Evolutionary conservation across 2,113 vertebrate species (phyloP).

Genomic region (Patagioenas fasciata): DNA sequence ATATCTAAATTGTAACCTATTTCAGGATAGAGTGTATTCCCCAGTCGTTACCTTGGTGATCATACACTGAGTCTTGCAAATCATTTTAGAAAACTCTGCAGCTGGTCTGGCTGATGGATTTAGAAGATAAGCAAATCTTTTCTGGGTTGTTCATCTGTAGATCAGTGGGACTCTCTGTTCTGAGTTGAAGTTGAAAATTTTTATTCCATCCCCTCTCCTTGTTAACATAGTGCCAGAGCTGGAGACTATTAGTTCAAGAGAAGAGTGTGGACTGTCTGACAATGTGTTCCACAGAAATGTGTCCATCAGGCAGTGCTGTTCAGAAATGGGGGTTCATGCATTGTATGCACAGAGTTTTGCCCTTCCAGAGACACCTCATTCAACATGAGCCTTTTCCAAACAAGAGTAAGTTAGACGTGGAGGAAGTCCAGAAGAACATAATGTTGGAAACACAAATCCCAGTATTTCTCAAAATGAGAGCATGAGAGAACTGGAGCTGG

Average conservation of each 20-base stretch:
- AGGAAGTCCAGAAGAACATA: not conserved
- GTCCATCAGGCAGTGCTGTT: not conserved
- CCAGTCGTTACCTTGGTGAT: not conserved
- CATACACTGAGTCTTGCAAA: not conserved
- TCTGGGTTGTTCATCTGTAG: not conserved
- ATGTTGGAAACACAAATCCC: not conserved
- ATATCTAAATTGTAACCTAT: not conserved
- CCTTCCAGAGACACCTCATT: not conserved
- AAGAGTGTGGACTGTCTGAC: not conserved
- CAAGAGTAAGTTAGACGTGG: not conserved
- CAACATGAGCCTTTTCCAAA: not conserved
- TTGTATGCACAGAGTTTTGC: not conserved
- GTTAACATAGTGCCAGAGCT: not conserved
- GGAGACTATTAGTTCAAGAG: not conserved
- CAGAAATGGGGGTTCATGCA: not conserved
- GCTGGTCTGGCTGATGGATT: not conserved
- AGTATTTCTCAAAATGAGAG: not conserved
- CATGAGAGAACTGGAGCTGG: not conserved
- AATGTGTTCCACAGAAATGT: slow-evolving; percentile 32
- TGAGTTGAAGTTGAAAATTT: not conserved
- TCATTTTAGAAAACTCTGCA: not conserved
- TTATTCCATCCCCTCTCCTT: not conserved
- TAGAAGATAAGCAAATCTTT: not conserved
- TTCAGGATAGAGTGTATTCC: not conserved
- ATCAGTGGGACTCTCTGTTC: not conserved